Evolutionary conservation across 2,113 vertebrate genomes (phyloP).

Genomic region (Zapus hudsonius): DNA sequence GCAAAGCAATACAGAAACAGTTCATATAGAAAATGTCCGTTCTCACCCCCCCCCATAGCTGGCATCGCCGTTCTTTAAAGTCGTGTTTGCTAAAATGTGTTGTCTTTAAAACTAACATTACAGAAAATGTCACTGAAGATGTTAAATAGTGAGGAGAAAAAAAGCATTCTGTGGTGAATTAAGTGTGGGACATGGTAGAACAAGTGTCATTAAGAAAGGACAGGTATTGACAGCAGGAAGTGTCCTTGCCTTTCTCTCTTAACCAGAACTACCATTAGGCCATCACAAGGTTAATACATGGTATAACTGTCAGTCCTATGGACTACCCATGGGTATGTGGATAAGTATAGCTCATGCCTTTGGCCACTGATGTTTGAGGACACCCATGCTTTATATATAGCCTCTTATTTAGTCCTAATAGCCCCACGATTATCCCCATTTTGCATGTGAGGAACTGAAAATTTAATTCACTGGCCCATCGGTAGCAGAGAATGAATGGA

Average conservation of each 20-base stretch:
- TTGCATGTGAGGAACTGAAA: neutral
- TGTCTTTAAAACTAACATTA: slow-evolving; percentile 44
- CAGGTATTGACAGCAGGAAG: neutral
- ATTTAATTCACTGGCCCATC: neutral
- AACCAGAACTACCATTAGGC: neutral
- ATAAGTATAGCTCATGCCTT: neutral
- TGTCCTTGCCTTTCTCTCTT: neutral
- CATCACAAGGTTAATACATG: neutral
- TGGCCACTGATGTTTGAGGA: slow-evolving; percentile 14
- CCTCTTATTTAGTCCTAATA: slow-evolving; percentile 20
- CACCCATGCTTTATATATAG: neutral
- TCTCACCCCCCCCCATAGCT: neutral
- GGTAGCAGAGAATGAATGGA: neutral
- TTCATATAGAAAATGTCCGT: neutral
- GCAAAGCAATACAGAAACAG: slow-evolving; percentile 36
- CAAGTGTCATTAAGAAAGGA: neutral
- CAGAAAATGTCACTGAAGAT: neutral
- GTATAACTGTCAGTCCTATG: neutral
- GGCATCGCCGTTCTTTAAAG: slow-evolving; percentile 25
- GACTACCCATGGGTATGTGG: neutral
- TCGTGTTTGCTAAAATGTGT: neutral
- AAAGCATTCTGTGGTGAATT: neutral
- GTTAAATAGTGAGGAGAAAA: neutral
- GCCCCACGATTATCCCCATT: neutral
- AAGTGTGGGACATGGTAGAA: neutral